These are phyloP conservation scores for Lycaena phlaeas DNA, from an alignment of 2,888 invertebrate species.

Conservation along the genomic window DNA sequence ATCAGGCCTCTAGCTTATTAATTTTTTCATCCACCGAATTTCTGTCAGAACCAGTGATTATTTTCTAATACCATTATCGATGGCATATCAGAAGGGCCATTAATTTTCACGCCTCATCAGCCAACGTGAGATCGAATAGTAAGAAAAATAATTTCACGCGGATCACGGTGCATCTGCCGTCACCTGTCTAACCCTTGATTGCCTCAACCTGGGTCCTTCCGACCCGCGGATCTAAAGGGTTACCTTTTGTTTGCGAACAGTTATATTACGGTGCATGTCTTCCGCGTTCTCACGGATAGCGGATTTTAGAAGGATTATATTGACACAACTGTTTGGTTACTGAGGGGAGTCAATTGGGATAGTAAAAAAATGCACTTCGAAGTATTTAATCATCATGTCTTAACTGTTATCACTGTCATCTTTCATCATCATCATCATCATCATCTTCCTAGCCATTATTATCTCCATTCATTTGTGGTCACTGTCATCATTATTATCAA, in stretches of 20 bases:
- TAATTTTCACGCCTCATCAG: conserved; percentile 64
- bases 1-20: no score
- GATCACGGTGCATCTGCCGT: conserved; percentile 61
- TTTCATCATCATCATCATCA: no score
- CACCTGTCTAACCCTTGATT: conserved; percentile 63
- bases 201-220: conserved; percentile 37
- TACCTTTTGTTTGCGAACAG: conserved; percentile 49
- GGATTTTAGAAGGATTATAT: conserved; percentile 39
- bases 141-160: conserved; percentile 65
- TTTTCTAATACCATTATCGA: neutral
- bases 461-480: no score
- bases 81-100: conserved; percentile 31
- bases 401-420: no score
- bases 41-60: neutral
- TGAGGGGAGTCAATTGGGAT: neutral
- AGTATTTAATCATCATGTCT: no score
- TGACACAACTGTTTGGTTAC: conserved; percentile 14
- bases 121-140: conserved; percentile 45
- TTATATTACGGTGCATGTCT: conserved; percentile 53
- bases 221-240: conserved; percentile 55
- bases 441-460: no score
- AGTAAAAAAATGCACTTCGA: no score
- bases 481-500: no score
- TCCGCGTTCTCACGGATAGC: conserved; percentile 58
- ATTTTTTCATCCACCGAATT: no score